phyloP scores from a whole-genome alignment of 2,888 invertebrate genomes.

The Rhagium mordax region DNA sequence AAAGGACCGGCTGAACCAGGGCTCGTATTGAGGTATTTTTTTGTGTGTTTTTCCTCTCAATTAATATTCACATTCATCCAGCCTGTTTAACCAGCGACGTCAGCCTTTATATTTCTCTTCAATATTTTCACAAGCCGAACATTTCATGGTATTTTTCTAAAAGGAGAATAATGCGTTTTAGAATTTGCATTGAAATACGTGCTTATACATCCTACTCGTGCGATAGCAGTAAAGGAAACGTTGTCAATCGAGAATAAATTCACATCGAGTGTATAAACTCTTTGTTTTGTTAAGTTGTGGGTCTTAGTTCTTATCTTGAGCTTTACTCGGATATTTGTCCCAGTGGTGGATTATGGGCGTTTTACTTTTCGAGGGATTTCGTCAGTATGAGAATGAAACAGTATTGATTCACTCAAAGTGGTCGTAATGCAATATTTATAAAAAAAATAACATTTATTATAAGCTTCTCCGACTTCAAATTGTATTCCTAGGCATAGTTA shows the following conservation, averaged over 20 bases:
- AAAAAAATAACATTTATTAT: no score
- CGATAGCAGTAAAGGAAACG: slow-evolving; percentile 18
- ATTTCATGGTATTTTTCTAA: slow-evolving; percentile 13
- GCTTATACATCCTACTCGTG: slow-evolving; percentile 22
- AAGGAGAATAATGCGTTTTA: slow-evolving; percentile 18
- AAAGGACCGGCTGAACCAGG: not conserved
- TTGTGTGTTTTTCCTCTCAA: not conserved
- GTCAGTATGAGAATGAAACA: not conserved
- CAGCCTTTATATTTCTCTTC: not conserved
- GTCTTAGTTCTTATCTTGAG: slow-evolving; percentile 17
- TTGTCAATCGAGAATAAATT: slow-evolving; percentile 31
- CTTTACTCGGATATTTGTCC: not conserved
- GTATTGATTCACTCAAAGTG: no score
- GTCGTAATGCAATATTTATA: no score
- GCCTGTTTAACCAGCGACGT: not conserved
- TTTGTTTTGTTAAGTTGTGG: slow-evolving; percentile 28
- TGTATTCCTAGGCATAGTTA: no score
- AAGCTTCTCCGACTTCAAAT: no score
- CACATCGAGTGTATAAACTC: slow-evolving; percentile 15
- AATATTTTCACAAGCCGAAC: slow-evolving; percentile 24
- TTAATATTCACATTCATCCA: not conserved
- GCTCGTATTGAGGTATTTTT: not conserved
- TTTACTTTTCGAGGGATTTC: not conserved
- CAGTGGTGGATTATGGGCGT: not conserved
- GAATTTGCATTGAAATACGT: slow-evolving; percentile 27